Base-by-base conservation (phyloP, 2,888 invertebrate species). In the Erannis defoliaria region DNA sequence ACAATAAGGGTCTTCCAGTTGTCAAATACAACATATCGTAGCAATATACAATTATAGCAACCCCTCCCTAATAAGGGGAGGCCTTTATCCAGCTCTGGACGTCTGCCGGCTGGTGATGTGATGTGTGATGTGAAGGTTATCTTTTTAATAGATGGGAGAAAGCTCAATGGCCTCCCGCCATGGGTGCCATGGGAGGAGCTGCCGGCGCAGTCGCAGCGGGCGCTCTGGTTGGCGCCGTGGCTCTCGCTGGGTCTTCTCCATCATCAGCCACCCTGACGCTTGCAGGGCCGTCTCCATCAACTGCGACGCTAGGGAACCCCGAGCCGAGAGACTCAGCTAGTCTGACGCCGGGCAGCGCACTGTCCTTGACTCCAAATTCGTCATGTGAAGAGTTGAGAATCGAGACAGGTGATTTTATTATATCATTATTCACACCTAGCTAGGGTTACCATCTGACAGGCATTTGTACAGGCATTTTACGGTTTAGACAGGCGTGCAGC, bases 341-440 rank as follows among this genome's bases (percentile, higher is more conserved):
- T 69, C 93, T 94, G 58, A 94, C 90, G 38, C 94, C 90, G 33
- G 94, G 89, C 12, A 95, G 96, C 29, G 95, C 95, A 0, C 93
- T 95, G 49, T 95, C 95, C 0, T 87, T 96, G 3, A 96, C 96
- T 8, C 95, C 96, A 0, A 96, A 96, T 35, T 96, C 96, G 40
- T 96, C 96, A 0, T 94, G 95, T 70, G 97, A 97, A 74, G 96
- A 96, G 73, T 86, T 94, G 42, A 85, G 90, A 57, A 83, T 92
- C 45, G 93, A 94, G 62, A 68, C 84, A 73, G 86, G 89, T 89
- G 70, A 66, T 70, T 73, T 21, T 4, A 16, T 21, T 21, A n/a
- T n/a, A n/a, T n/a, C n/a, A n/a, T n/a, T n/a, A n/a, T n/a, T n/a
- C n/a, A n/a, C n/a, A n/a, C n/a, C n/a, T n/a, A n/a, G n/a, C n/a